Conservation (phyloP, 2,797 vertebrate genomes). For the Ciconia nigra region DNA sequence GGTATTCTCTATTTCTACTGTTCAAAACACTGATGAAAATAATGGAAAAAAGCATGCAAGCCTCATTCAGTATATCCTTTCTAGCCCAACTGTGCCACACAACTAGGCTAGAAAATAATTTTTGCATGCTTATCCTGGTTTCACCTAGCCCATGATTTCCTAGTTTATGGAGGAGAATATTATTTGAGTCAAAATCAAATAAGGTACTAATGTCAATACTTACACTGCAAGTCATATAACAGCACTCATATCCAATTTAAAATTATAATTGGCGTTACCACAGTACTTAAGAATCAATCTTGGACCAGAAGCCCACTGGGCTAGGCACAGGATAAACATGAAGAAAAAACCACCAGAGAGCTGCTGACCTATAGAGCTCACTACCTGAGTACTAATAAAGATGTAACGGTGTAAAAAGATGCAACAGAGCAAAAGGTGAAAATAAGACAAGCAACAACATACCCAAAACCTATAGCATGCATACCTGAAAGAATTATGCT, state of each 20-base stretch:
- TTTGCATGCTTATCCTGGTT: not conserved
- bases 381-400: not conserved
- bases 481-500: not conserved
- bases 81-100: not conserved
- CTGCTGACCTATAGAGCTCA: not conserved
- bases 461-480: not conserved
- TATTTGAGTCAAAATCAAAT: not conserved
- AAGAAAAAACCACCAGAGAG: not conserved
- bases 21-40: not conserved
- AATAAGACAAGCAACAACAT: not conserved
- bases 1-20: not conserved
- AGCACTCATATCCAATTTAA: not conserved
- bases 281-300: not conserved
- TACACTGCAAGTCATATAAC: not conserved
- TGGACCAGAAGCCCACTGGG: not conserved
- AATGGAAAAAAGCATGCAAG: not conserved
- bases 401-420: not conserved
- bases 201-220: not conserved
- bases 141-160: not conserved
- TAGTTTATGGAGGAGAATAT: not conserved
- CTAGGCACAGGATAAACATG: not conserved
- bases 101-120: not conserved
- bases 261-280: not conserved
- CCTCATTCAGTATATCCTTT: not conserved
- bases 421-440: not conserved